Percentiles rank a stretch among this genome's conserved stretches.
Evolutionary conservation across 2,113 vertebrate species (phyloP).

Genomic region (Gobio gobio): DNA sequence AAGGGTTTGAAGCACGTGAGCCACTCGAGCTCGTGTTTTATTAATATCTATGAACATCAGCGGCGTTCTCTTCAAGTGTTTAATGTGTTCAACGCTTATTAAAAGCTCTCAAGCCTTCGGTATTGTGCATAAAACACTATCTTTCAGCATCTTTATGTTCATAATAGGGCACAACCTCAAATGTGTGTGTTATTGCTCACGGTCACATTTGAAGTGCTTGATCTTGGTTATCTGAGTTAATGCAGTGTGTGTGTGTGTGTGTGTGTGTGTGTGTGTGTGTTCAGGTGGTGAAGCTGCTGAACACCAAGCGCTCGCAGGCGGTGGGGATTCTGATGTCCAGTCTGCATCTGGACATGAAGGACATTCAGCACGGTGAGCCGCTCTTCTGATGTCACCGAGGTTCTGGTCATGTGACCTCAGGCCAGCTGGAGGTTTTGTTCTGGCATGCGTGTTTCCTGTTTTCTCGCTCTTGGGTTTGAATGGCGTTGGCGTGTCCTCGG

Average conservation of each 20-base stretch:
- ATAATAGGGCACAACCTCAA: too few relatives aligned
- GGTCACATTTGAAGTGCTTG: too few relatives aligned
- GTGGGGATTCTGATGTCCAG: conserved; percentile 99
- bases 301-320: conserved; percentile 96
- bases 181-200: too few relatives aligned
- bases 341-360: conserved; percentile 95
- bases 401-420: background rate
- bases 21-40: too few relatives aligned
- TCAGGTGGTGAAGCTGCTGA: conserved; percentile 93
- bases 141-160: background rate
- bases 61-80: too few relatives aligned
- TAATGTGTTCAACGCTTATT: too few relatives aligned
- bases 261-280: background rate
- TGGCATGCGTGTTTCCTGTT: background rate
- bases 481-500: conserved; percentile 13
- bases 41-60: too few relatives aligned
- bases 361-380: conserved; percentile 92
- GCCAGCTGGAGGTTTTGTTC: conserved; percentile 4
- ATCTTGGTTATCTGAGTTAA: too few relatives aligned
- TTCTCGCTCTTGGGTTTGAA: background rate
- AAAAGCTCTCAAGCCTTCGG: too few relatives aligned
- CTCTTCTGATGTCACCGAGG: too few relatives aligned
- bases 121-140: background rate
- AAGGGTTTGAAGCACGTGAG: too few relatives aligned
- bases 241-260: background rate